These are phyloP conservation scores for Colaptes auratus DNA, from an alignment of 2,113 vertebrate genomes.

Conservation along the genomic window DNA sequence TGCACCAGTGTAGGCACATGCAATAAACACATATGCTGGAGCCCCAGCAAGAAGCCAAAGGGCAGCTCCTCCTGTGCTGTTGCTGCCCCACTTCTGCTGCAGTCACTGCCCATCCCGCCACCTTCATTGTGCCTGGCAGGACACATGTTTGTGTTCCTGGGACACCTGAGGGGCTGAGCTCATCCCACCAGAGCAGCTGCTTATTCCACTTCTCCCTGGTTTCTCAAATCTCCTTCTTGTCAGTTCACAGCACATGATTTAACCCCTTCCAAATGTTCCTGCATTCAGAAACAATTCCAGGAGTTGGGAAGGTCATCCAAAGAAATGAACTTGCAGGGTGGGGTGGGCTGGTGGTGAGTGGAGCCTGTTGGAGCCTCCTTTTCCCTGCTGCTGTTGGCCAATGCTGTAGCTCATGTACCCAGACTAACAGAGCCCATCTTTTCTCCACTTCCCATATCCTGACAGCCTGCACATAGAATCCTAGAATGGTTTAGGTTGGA, in stretches of 20 bases:
- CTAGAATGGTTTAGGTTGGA: no score
- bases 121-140: rapidly evolving
- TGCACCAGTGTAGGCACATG: neutral
- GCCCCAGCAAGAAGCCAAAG: neutral
- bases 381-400: neutral
- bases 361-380: neutral
- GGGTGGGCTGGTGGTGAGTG: neutral
- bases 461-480: neutral
- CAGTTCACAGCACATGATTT: neutral
- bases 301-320: neutral
- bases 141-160: neutral
- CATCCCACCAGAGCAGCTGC: constrained; percentile 8
- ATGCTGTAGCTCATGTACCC: neutral
- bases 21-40: neutral
- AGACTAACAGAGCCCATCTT: rapidly evolving
- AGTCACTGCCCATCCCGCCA: neutral
- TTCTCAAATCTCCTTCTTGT: neutral
- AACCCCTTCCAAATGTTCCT: neutral
- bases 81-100: neutral
- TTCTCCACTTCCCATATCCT: neutral
- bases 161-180: constrained; percentile 4
- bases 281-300: neutral
- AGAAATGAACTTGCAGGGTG: neutral
- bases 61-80: neutral
- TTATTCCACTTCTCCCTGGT: neutral